These are phyloP conservation scores for Pseudococcus viburni DNA, from an alignment of 2,888 invertebrate species.

Conservation along the genomic window DNA sequence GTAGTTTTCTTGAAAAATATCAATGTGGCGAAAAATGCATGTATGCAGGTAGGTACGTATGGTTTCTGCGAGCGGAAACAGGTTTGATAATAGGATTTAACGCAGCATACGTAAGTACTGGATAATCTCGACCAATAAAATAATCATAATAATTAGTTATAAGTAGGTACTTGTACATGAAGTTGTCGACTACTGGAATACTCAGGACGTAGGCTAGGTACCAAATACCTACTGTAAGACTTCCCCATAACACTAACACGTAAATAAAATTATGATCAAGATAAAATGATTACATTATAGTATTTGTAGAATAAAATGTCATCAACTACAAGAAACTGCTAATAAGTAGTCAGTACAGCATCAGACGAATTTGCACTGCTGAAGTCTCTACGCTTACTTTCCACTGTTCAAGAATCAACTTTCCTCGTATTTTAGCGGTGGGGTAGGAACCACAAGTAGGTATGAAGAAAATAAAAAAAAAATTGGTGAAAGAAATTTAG, in stretches of 20 bases:
- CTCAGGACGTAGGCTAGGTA: background rate
- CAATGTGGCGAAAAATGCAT: background rate
- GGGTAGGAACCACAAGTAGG: no score
- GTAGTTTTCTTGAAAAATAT: slow-evolving; percentile 47
- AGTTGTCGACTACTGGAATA: slow-evolving; percentile 20
- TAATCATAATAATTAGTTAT: slow-evolving; percentile 13
- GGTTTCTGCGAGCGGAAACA: background rate
- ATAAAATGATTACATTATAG: background rate
- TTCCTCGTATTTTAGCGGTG: no score
- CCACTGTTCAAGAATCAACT: no score
- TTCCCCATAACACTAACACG: slow-evolving; percentile 11
- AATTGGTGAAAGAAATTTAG: no score
- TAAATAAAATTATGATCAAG: background rate
- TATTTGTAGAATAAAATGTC: slow-evolving; percentile 17
- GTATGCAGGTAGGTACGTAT: background rate
- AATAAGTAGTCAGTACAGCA: no score
- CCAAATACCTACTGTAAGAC: background rate
- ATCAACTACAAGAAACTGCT: slow-evolving; percentile 16
- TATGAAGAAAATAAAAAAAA: no score
- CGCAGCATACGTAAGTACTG: background rate
- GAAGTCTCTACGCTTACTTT: no score
- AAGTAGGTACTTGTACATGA: background rate
- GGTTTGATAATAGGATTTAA: background rate
- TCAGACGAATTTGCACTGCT: no score
- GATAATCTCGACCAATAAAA: background rate